These are phyloP conservation scores for Pogonognathellus flavescens DNA, from an alignment of 1,140 invertebrate species.

Conservation along the genomic window DNA sequence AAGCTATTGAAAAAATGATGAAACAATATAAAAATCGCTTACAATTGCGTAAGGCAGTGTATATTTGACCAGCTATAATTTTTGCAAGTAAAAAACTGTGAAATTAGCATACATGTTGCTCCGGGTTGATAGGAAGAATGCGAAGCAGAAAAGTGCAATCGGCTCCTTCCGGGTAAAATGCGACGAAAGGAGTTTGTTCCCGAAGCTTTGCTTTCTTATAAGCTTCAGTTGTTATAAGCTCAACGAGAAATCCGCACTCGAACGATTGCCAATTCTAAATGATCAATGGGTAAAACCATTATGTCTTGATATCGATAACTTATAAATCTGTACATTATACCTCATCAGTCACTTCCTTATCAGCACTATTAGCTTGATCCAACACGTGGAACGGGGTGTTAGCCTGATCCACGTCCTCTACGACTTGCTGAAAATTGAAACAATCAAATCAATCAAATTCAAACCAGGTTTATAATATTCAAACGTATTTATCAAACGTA, in stretches of 20 bases:
- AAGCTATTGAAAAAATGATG: not conserved
- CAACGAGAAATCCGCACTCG: constrained; percentile 59
- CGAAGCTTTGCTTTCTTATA: constrained; percentile 53
- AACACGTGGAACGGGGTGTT: not conserved
- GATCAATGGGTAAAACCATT: not conserved
- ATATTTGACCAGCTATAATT: too few species aligned
- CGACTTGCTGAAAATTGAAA: constrained; percentile 7
- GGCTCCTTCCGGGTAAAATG: constrained; percentile 50
- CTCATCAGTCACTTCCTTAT: not conserved
- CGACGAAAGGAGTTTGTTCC: constrained; percentile 61
- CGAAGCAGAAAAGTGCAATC: not conserved
- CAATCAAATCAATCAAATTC: not conserved
- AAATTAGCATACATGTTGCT: not conserved
- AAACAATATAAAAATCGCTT: not conserved
- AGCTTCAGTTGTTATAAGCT: constrained; percentile 51
- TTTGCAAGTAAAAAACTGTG: not conserved
- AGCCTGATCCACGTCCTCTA: not conserved
- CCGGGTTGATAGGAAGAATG: constrained; percentile 10
- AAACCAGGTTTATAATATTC: too few species aligned
- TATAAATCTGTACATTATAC: not conserved
- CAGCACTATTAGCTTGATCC: not conserved
- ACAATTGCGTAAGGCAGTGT: not conserved
- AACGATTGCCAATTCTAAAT: constrained; percentile 37
- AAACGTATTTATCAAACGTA: not conserved
- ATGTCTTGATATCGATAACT: not conserved